A percentile compares a stretch with the other conserved stretches of the same genome.
phyloP scores from a whole-genome alignment of 1,140 invertebrate genomes.

The Ceratoteleas bidentatus region DNA sequence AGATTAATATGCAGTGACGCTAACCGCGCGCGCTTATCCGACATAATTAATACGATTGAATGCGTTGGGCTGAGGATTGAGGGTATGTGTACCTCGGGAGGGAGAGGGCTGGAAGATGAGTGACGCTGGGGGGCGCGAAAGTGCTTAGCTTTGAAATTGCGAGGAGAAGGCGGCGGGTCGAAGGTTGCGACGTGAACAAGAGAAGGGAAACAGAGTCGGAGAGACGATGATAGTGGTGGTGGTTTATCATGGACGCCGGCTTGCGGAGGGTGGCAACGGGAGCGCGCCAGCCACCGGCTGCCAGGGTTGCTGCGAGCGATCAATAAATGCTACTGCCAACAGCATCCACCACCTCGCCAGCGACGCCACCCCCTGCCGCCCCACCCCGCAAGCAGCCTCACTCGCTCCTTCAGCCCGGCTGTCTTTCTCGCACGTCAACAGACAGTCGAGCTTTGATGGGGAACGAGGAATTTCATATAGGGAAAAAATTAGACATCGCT shows the following conservation, averaged over 20 bases:
- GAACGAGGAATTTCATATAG: not conserved
- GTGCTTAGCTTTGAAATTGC: constrained; percentile 47
- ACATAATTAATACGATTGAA: constrained; percentile 26
- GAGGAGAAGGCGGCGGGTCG: constrained; percentile 46
- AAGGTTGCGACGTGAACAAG: constrained; percentile 61
- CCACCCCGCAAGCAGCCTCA: constrained; percentile 44
- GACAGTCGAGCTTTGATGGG: constrained; percentile 27
- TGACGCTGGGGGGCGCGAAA: constrained; percentile 56
- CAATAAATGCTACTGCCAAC: constrained; percentile 78
- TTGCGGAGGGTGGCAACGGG: constrained; percentile 45
- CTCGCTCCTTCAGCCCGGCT: constrained; percentile 30
- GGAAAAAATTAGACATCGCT: too few relatives aligned
- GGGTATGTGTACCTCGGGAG: too few relatives aligned
- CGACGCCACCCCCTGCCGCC: constrained; percentile 53
- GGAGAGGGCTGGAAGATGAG: constrained; percentile 37
- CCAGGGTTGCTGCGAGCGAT: constrained; percentile 77
- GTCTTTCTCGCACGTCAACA: constrained; percentile 21
- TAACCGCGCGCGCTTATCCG: not conserved
- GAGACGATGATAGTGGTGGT: constrained; percentile 49
- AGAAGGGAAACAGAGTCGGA: constrained; percentile 54
- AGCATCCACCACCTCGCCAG: constrained; percentile 73
- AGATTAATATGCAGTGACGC: not conserved
- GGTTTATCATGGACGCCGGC: constrained; percentile 63
- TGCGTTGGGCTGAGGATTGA: too few relatives aligned
- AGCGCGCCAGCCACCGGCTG: constrained; percentile 41